These are phyloP conservation scores for Varecia variegata DNA, from an alignment of 2,797 vertebrate species.

Conservation along the genomic window DNA sequence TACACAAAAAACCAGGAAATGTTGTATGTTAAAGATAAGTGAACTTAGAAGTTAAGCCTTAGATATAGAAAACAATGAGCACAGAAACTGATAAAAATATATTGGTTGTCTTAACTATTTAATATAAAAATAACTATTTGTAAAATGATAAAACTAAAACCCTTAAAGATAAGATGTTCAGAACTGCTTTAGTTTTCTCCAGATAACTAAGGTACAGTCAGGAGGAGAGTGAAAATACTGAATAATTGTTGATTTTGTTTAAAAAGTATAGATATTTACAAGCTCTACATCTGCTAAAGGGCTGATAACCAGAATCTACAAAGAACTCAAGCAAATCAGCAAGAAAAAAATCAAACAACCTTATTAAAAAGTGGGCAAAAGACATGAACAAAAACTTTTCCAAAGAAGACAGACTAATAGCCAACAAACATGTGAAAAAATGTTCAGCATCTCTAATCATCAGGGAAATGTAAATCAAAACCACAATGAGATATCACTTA, in stretches of 20 bases:
- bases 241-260: background rate
- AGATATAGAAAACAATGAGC: background rate
- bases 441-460: too few relatives aligned
- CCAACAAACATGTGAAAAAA: too few relatives aligned
- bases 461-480: too few relatives aligned
- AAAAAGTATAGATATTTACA: background rate
- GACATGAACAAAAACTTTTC: too few relatives aligned
- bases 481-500: too few relatives aligned
- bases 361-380: too few relatives aligned
- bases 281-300: too few relatives aligned
- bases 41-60: background rate
- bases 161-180: background rate
- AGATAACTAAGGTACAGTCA: background rate
- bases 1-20: background rate
- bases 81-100: background rate
- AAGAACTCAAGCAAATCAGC: too few relatives aligned
- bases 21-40: background rate
- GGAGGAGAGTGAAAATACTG: background rate
- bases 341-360: too few relatives aligned
- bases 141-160: background rate
- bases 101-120: background rate
- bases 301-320: too few relatives aligned
- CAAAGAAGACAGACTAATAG: too few relatives aligned
- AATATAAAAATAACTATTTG: background rate
- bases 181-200: background rate